These are phyloP conservation scores for Mactromeris polynyma DNA, from an alignment of 2,888 invertebrate species.

Conservation along the genomic window DNA sequence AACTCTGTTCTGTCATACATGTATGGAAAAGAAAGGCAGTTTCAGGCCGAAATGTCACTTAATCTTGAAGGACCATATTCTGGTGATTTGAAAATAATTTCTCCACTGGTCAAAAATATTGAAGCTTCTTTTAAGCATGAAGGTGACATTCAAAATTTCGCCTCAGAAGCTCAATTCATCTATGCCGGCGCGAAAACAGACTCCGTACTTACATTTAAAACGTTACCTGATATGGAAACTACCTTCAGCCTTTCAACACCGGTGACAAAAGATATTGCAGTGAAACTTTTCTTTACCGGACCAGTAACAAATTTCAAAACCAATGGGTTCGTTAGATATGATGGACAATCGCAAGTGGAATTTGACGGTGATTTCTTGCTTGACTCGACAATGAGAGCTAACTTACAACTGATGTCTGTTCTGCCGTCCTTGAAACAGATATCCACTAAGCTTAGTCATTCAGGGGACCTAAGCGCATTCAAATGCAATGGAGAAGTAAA, in stretches of 20 bases:
- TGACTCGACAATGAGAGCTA: background rate
- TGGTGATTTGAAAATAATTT: conserved; percentile 47
- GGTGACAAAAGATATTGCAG: conserved; percentile 35
- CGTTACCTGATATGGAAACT: conserved; percentile 16
- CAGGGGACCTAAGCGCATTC: conserved; percentile 18
- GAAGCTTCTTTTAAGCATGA: conserved; percentile 44
- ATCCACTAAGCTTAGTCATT: background rate
- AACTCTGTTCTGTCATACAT: conserved; percentile 23
- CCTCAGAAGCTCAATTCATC: conserved; percentile 27
- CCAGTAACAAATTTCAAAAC: conserved; percentile 20
- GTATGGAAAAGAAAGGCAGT: conserved; percentile 37
- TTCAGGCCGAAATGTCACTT: conserved; percentile 26
- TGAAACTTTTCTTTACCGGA: conserved; percentile 22
- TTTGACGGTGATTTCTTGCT: conserved; percentile 16
- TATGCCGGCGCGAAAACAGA: conserved; percentile 38
- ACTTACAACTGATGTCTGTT: background rate
- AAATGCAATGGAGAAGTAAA: background rate
- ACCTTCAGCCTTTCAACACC: conserved; percentile 31
- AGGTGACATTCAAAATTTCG: conserved; percentile 14
- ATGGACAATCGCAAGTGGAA: conserved; percentile 1
- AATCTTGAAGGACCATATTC: conserved; percentile 41
- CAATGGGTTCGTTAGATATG: conserved; percentile 31
- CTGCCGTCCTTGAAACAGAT: conserved; percentile 9
- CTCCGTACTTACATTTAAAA: conserved; percentile 7
- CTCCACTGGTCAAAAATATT: conserved; percentile 45